These are phyloP conservation scores for Drosophila obscura DNA, from an alignment of 1,140 invertebrate species.

Conservation along the genomic window DNA sequence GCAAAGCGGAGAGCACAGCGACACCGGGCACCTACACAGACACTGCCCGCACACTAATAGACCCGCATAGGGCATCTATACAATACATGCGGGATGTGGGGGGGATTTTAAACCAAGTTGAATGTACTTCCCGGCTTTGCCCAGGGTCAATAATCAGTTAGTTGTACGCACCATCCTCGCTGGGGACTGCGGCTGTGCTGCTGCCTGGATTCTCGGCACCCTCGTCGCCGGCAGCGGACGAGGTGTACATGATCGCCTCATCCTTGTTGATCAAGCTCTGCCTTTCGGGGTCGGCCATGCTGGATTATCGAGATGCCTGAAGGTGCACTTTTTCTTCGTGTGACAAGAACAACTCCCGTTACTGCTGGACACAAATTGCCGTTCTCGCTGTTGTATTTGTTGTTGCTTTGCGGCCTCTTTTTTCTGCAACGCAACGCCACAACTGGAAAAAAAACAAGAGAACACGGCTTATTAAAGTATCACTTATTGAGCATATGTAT, in stretches of 20 bases:
- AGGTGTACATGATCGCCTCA: constrained; percentile 55
- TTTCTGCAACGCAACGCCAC: constrained; percentile 62
- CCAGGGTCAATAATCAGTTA: constrained; percentile 19
- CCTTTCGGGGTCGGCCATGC: constrained; percentile 70
- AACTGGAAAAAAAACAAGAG: constrained; percentile 57
- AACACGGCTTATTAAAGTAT: constrained; percentile 13
- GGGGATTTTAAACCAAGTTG: constrained; percentile 33
- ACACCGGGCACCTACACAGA: not conserved
- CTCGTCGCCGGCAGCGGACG: constrained; percentile 51
- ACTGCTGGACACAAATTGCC: constrained; percentile 46
- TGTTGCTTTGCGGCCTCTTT: constrained; percentile 25
- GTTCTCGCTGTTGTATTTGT: constrained; percentile 28
- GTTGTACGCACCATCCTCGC: constrained; percentile 66
- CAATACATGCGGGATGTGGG: constrained; percentile 21
- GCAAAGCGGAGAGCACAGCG: constrained; percentile 21
- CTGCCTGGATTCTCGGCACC: constrained; percentile 66
- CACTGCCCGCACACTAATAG: constrained; percentile 19
- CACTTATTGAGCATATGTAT: constrained; percentile 25
- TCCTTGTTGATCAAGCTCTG: constrained; percentile 72
- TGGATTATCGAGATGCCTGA: constrained; percentile 24
- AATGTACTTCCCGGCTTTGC: constrained; percentile 25
- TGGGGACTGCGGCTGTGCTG: constrained; percentile 47
- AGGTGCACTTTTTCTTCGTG: constrained; percentile 7
- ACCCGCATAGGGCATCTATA: constrained; percentile 7
- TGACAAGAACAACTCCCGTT: constrained; percentile 54